phyloP scores from a whole-genome alignment of 2,113 vertebrate species.

The Psophia crepitans region DNA sequence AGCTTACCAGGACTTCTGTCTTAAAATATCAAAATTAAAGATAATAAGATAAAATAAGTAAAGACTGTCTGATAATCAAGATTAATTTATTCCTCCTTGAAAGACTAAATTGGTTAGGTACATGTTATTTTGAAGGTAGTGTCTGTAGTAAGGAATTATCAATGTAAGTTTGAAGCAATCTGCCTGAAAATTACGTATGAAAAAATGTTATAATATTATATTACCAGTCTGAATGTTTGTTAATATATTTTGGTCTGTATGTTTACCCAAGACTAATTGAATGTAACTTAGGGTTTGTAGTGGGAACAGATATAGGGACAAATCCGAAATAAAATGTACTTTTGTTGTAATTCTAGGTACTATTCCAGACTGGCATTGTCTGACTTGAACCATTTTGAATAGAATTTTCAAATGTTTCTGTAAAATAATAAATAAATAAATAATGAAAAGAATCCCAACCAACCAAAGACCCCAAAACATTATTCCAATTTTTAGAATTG shows the following conservation, averaged over 20 bases:
- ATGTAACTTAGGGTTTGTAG: not conserved
- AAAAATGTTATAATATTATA: not conserved
- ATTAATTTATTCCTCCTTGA: not conserved
- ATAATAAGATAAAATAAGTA: not conserved
- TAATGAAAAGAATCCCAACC: too few species aligned
- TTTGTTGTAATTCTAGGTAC: not conserved
- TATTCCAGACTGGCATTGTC: not conserved
- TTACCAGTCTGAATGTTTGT: not conserved
- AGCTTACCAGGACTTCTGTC: not conserved
- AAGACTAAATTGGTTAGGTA: not conserved
- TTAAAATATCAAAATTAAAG: not conserved
- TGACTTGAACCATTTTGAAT: not conserved
- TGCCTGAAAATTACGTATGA: not conserved
- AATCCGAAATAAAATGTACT: not conserved
- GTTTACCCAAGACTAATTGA: not conserved
- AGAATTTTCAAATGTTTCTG: not conserved
- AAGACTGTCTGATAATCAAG: not conserved
- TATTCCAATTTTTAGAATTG: not conserved
- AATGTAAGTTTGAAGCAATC: not conserved
- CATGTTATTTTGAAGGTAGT: not conserved
- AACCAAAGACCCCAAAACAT: too few species aligned
- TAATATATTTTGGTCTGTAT: not conserved
- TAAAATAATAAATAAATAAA: too few species aligned
- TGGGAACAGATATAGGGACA: not conserved
- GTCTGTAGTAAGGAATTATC: not conserved